Percentiles rank a stretch among this genome's conserved stretches.
phyloP scores from a whole-genome alignment of 2,113 vertebrate species.

The human region DNA sequence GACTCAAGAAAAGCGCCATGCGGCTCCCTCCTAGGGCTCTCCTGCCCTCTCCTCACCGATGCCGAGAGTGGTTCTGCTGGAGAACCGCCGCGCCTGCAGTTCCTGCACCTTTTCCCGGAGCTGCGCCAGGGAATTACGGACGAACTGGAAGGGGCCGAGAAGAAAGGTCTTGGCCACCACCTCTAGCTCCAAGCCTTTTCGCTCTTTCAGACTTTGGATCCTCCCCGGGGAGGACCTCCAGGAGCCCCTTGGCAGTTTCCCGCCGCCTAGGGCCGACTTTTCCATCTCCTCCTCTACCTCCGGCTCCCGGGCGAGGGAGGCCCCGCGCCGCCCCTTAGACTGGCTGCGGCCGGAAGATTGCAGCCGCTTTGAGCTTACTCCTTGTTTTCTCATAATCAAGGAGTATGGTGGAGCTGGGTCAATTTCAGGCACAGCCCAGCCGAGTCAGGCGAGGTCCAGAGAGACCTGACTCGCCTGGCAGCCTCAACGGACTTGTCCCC shows the following conservation, averaged over 20 bases:
- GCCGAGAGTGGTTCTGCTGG: neutral
- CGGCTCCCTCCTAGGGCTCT: neutral
- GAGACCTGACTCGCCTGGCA: neutral
- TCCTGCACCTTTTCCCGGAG: neutral
- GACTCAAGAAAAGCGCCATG: neutral
- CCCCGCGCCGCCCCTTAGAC: neutral
- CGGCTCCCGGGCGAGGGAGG: neutral
- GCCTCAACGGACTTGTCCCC: constrained; percentile 17
- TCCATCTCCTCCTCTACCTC: neutral
- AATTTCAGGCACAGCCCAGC: neutral
- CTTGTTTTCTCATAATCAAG: constrained; percentile 72
- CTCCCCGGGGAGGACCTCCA: neutral
- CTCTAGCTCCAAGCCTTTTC: neutral
- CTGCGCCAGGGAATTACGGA: neutral
- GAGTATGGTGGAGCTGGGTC: neutral
- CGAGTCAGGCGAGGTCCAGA: neutral
- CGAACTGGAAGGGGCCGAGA: neutral
- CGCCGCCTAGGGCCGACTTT: neutral
- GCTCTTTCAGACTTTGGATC: neutral
- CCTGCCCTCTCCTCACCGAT: constrained; percentile 44
- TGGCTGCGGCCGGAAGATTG: neutral
- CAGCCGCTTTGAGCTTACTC: constrained; percentile 59
- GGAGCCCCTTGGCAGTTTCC: constrained; percentile 47
- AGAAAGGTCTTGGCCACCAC: neutral
- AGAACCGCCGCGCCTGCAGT: neutral